phyloP scores from a whole-genome alignment of 2,888 invertebrate genomes.

The Leucoma salicis region DNA sequence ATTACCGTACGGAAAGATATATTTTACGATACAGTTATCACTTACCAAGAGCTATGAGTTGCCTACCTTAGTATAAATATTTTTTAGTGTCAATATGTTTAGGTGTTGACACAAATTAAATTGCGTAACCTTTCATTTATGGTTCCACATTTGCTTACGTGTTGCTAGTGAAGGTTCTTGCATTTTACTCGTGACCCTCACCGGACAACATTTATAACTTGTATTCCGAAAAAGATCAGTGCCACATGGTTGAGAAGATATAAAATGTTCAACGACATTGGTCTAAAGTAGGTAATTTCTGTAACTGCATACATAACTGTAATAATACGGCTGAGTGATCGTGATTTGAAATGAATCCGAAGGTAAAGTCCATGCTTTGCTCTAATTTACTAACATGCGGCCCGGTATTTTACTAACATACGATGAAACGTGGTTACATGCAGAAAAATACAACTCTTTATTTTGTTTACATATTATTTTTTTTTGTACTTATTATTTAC shows the following conservation, averaged over 20 bases:
- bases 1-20: slow-evolving; percentile 22
- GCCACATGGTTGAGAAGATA: slow-evolving; percentile 44
- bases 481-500: background rate
- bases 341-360: slow-evolving; percentile 17
- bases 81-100: slow-evolving; percentile 9
- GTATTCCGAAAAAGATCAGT: slow-evolving; percentile 42
- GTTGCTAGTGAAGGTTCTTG: slow-evolving; percentile 76
- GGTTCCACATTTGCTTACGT: slow-evolving; percentile 78
- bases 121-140: slow-evolving; percentile 80
- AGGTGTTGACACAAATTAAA: slow-evolving; percentile 57
- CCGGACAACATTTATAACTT: slow-evolving; percentile 34
- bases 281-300: slow-evolving; percentile 12
- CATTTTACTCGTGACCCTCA: slow-evolving; percentile 73
- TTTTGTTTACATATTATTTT: slow-evolving; percentile 25
- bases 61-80: slow-evolving; percentile 10
- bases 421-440: background rate
- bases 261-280: slow-evolving; percentile 21
- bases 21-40: background rate
- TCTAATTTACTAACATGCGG: slow-evolving; percentile 15
- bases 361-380: slow-evolving; percentile 17
- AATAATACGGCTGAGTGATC: slow-evolving; percentile 11
- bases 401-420: slow-evolving; percentile 8
- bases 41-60: background rate
- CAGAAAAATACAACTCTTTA: too few species aligned
- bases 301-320: slow-evolving; percentile 12